phyloP scores from a whole-genome alignment of 1,140 invertebrate genomes.

The Papilio aristodemus region DNA sequence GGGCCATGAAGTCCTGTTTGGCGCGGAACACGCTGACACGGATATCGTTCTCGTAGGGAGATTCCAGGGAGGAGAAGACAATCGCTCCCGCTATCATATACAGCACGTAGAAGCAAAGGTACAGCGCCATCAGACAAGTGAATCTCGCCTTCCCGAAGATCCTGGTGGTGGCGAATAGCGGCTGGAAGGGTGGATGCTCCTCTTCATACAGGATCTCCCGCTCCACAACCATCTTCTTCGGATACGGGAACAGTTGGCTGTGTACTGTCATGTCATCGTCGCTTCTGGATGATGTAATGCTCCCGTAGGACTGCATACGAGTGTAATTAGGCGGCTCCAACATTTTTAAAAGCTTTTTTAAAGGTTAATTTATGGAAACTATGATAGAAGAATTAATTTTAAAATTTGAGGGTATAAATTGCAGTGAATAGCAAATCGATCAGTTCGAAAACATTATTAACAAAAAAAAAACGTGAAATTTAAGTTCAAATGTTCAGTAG shows the following conservation, averaged over 20 bases:
- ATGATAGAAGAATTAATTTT: neutral
- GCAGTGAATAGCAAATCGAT: conserved; percentile 25
- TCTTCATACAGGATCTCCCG: conserved; percentile 70
- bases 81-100: conserved; percentile 88
- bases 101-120: conserved; percentile 84
- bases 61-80: conserved; percentile 89
- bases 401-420: conserved; percentile 22
- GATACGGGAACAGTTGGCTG: conserved; percentile 68
- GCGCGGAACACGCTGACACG: conserved; percentile 79
- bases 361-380: conserved; percentile 3
- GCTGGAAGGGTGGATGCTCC: conserved; percentile 67
- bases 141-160: conserved; percentile 75
- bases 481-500: conserved; percentile 12
- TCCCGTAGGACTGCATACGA: conserved; percentile 73
- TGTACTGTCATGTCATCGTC: conserved; percentile 75
- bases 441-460: neutral
- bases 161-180: conserved; percentile 60
- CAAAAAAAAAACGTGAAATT: neutral
- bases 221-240: conserved; percentile 68
- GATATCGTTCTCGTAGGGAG: conserved; percentile 83
- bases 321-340: conserved; percentile 61
- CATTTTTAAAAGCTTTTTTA: conserved; percentile 29
- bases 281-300: conserved; percentile 66
- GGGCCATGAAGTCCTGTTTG: conserved; percentile 81
- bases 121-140: conserved; percentile 77